These are phyloP conservation scores for Bacillus rossius DNA, from an alignment of 1,140 invertebrate genomes.

Conservation along the genomic window DNA sequence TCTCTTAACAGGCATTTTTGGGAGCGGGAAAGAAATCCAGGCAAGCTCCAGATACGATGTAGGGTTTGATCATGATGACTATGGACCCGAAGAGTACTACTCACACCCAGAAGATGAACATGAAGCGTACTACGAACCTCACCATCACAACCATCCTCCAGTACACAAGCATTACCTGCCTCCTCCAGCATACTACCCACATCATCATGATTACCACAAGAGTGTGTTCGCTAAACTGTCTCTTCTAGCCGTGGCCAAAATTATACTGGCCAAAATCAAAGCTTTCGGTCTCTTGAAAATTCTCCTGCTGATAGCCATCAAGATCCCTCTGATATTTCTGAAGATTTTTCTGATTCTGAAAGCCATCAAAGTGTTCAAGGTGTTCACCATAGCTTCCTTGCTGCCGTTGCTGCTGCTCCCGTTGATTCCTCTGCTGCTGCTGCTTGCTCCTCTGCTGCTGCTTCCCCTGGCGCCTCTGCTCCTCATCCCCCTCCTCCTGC, in stretches of 20 bases:
- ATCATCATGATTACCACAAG: background rate
- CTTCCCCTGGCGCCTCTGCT: background rate
- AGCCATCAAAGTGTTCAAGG: slow-evolving; percentile 2
- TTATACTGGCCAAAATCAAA: background rate
- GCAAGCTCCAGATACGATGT: too few relatives aligned
- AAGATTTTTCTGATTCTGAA: slow-evolving; percentile 6
- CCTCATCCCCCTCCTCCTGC: background rate
- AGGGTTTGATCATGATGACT: too few relatives aligned
- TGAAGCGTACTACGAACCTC: background rate
- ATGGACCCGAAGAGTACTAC: too few relatives aligned
- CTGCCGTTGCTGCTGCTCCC: slow-evolving; percentile 4
- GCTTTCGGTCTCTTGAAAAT: background rate
- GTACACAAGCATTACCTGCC: background rate
- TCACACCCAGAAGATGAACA: too few relatives aligned
- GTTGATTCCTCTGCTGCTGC: background rate
- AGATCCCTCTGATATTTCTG: slow-evolving; percentile 3
- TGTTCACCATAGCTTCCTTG: background rate
- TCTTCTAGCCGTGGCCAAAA: background rate
- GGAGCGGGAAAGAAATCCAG: too few relatives aligned
- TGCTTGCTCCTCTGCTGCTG: background rate
- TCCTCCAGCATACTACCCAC: background rate
- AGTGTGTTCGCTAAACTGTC: background rate
- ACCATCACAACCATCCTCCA: background rate
- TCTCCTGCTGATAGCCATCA: background rate
- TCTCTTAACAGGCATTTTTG: too few relatives aligned